Base-by-base conservation (phyloP, 2,113 vertebrate genomes). In the Zeus faber region DNA sequence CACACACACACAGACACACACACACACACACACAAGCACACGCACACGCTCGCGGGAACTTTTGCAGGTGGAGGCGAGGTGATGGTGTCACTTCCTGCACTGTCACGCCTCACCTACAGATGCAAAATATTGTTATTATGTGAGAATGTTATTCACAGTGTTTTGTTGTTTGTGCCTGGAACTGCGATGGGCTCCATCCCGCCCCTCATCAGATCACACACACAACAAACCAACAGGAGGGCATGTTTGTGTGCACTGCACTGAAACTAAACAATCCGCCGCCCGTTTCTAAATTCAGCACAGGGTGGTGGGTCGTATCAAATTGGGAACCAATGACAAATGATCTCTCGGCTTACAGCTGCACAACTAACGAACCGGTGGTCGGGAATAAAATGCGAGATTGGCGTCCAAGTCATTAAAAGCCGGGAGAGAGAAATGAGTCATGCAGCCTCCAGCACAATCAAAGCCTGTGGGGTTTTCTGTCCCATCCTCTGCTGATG, bases 401-500 rank as follows among this genome's bases (percentile, higher is more conserved):
- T 58, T 68, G 69, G 52, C 1, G 6, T 67, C 60, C 56, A 58
- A 49, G 40, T 65, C 74, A 70, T 77, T 79, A 75, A 66, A 75
- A 60, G 60, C 17, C 47, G 9, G 14, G 18, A 49, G 16, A 31
- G 65, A 67, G 40, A 49, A 53, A 47, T 85, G 83, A 83, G 71
- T 85, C 83, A 83, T 77, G 67, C 76, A 45, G 68, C 65, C 54
- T 45, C 1, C 0, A 52, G 75, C 65, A 50, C 71, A 70, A 76
- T 80, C 70, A 68, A 65, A 74, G 70, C 77, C 45, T 66, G 65
- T 70, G 65, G 71, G 63, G 64, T 64, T 46, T 73, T 41, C 62
- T 8, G 49, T 35, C 61, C 46, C 40, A 5, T 14, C 64, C 64
- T 58, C 55, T 31, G 58, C 62, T 23, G 33, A 55, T n/a, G 26